These are phyloP conservation scores for Pectinophora gossypiella DNA, from an alignment of 1,140 invertebrate species.

Conservation along the genomic window DNA sequence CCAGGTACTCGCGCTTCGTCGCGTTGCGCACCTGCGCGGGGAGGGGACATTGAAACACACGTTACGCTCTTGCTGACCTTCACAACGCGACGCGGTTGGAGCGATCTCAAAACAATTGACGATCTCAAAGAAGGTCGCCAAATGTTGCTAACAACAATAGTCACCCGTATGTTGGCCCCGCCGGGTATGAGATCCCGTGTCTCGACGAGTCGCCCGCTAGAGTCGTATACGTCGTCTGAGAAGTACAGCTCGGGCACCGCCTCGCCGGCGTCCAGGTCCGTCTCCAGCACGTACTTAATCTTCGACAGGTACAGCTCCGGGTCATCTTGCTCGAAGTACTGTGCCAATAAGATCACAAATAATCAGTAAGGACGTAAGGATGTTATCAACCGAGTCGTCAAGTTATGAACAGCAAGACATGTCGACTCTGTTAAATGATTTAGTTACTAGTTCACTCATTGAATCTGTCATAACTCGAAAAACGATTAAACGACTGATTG, in stretches of 20 bases:
- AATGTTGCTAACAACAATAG: too few species aligned
- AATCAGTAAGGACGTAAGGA: too few species aligned
- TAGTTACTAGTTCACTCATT: too few species aligned
- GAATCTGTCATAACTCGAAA: too few species aligned
- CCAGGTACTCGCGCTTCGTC: conserved; percentile 90
- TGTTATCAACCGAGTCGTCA: too few species aligned
- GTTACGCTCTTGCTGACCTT: not conserved
- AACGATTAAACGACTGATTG: too few species aligned
- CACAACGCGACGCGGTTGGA: too few species aligned
- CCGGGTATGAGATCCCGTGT: conserved; percentile 86
- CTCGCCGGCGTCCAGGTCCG: conserved; percentile 82
- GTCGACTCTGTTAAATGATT: too few species aligned
- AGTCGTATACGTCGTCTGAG: conserved; percentile 92
- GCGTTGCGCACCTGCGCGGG: conserved; percentile 80
- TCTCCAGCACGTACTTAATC: conserved; percentile 94
- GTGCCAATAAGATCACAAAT: conserved; percentile 31
- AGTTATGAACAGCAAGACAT: too few species aligned
- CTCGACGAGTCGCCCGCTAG: conserved; percentile 84
- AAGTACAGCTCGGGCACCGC: conserved; percentile 91
- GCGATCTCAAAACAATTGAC: too few species aligned
- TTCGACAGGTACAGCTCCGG: conserved; percentile 94
- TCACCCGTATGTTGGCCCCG: conserved; percentile 77
- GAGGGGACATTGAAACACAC: not conserved
- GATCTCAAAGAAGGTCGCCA: too few species aligned
- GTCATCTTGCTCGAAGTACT: conserved; percentile 97